Evolutionary conservation across 2,888 invertebrate species (phyloP).

Genomic region (Baronia brevicornis): DNA sequence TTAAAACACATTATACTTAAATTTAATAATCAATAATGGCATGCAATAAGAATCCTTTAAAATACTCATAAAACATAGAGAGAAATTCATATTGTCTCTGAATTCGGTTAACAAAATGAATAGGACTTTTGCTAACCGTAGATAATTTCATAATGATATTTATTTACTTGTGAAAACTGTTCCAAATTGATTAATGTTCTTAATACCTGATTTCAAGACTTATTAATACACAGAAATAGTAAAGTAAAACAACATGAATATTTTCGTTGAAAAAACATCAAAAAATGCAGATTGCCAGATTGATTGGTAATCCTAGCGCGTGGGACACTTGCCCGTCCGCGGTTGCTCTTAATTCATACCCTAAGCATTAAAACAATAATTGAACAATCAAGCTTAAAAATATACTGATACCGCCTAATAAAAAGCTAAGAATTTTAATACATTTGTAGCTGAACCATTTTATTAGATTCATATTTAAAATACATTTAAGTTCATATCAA

Average conservation of each 20-base stretch:
- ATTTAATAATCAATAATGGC: conserved; percentile 70
- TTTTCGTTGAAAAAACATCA: conserved; percentile 70
- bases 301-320: conserved; percentile 42
- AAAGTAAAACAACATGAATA: conserved; percentile 65
- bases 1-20: conserved; percentile 71
- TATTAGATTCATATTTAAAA: conserved; percentile 64
- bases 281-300: conserved; percentile 62
- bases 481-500: conserved; percentile 54
- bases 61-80: conserved; percentile 62
- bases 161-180: conserved; percentile 60
- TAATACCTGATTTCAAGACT: conserved; percentile 70
- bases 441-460: conserved; percentile 48
- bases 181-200: conserved; percentile 66
- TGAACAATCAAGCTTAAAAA: conserved; percentile 45
- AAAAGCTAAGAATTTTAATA: conserved; percentile 57
- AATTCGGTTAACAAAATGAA: conserved; percentile 55
- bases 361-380: conserved; percentile 42
- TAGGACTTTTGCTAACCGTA: conserved; percentile 48
- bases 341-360: conserved; percentile 63
- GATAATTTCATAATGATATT: conserved; percentile 67
- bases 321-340: conserved; percentile 21
- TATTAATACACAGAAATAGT: conserved; percentile 62
- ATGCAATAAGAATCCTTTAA: conserved; percentile 58
- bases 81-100: conserved; percentile 66
- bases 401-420: conserved; percentile 53